Base-by-base conservation (phyloP, 2,113 vertebrate species). In the Prunella fulvescens region DNA sequence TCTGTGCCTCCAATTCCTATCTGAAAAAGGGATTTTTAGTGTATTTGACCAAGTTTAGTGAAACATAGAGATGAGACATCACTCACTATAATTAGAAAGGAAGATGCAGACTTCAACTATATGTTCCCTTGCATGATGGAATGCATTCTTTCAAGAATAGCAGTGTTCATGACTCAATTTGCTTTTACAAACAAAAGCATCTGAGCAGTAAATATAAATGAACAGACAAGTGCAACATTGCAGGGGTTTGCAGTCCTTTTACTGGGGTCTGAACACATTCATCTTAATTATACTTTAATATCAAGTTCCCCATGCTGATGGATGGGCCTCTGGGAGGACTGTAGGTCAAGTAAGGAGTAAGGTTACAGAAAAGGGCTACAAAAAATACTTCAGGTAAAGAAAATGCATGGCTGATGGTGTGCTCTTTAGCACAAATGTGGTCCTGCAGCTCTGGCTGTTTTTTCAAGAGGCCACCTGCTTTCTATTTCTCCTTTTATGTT, bases 381-480 rank as follows among this genome's bases (percentile, higher is more conserved):
- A 50, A 90, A 95, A 89, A 76, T 77, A 96, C 50, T 89, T 26
- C 2, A 22, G 26, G 29, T 90, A 78, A 88, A 93, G 79, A 86
- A 81, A 92, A 93, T 60, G 71, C 56, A 78, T 19, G 47, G 85
- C 39, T 80, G 76, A 51, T 62, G 31, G 51, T 67, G 71, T 81
- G 64, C 47, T 90, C 88, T 90, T 39, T 70, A 71, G 72, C 44
- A 94, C 74, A 95, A 93, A 92, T 85, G n/a, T 26, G 26, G 56
- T 92, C 79, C 67, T 83, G 79, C 39, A 90, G 71, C 47, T 78
- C 74, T 70, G 81, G 42, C 47, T 81, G 44, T 48, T 66, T 94
- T 94, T 94, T 74, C 69, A 94, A 94, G 82, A 94, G 71, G 92
- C 92, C 92, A 93, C 93, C 85, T 94, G 79, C 90, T 96, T 96